Evolutionary conservation across 2,888 invertebrate genomes (phyloP).

Genomic region (Crematogaster levior): DNA sequence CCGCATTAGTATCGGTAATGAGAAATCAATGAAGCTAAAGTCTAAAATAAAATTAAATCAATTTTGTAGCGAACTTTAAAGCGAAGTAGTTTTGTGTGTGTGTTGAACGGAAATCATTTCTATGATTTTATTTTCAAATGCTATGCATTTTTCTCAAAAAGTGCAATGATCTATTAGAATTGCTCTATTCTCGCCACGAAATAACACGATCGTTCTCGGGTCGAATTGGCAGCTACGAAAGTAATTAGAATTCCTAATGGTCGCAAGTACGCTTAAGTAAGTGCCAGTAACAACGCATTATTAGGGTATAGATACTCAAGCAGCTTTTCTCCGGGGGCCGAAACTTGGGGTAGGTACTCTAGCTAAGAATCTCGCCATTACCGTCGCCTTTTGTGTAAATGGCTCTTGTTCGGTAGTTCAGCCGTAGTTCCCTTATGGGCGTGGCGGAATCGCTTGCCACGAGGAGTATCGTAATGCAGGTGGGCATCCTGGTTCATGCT

Average conservation of each 20-base stretch:
- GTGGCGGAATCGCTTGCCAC: slow-evolving; percentile 67
- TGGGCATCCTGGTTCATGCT: slow-evolving; percentile 66
- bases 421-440: slow-evolving; percentile 68
- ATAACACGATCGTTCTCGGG: slow-evolving; percentile 31
- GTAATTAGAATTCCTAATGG: slow-evolving; percentile 54
- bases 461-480: slow-evolving; percentile 57
- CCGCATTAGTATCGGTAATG: background rate
- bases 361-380: slow-evolving; percentile 62
- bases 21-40: background rate
- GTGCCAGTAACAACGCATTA: slow-evolving; percentile 46
- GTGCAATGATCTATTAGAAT: background rate
- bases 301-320: slow-evolving; percentile 59
- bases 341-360: slow-evolving; percentile 56
- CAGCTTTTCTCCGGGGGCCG: slow-evolving; percentile 49
- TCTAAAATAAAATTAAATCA: background rate
- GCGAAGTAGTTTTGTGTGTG: background rate
- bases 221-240: slow-evolving; percentile 40
- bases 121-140: background rate
- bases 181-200: slow-evolving; percentile 10
- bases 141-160: background rate
- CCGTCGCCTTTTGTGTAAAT: slow-evolving; percentile 74
- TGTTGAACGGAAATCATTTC: background rate
- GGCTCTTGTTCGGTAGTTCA: slow-evolving; percentile 78
- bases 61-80: background rate
- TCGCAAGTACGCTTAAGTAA: slow-evolving; percentile 49